Percentiles rank a stretch among this genome's conserved stretches.
phyloP scores from a whole-genome alignment of 30 jellyfish, hydroid and myxozoan genomes.

The Aurelia sp. region DNA sequence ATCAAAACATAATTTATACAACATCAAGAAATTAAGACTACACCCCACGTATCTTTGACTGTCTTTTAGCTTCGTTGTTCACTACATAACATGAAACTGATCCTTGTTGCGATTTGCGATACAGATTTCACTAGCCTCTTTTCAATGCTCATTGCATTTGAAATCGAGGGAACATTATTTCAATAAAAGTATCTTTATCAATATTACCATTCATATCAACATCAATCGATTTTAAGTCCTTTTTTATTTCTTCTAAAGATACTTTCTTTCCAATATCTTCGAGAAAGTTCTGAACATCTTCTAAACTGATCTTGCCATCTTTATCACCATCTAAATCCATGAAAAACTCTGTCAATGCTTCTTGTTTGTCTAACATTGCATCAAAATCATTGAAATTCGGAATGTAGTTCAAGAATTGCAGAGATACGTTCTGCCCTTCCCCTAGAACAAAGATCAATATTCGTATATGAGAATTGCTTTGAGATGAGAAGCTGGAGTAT shows the following conservation, averaged over 20 bases:
- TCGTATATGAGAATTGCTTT: not conserved
- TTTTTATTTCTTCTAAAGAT: constrained; percentile 60
- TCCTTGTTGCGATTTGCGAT: too few relatives aligned
- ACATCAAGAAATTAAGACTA: too few relatives aligned
- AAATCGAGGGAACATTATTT: constrained; percentile 89
- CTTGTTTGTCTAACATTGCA: constrained; percentile 90
- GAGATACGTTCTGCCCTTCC: constrained; percentile 55
- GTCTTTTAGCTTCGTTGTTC: too few relatives aligned
- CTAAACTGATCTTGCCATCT: constrained; percentile 62
- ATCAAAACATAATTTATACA: too few relatives aligned
- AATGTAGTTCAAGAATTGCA: constrained; percentile 72
- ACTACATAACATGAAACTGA: too few relatives aligned
- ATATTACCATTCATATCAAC: constrained; percentile 58
- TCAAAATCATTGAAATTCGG: constrained; percentile 87
- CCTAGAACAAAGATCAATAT: constrained; percentile 39
- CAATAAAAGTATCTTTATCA: constrained; percentile 86
- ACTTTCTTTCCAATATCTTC: constrained; percentile 86
- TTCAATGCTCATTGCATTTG: constrained; percentile 39
- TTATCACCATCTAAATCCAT: constrained; percentile 70
- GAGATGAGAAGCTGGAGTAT: too few relatives aligned
- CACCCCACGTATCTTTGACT: too few relatives aligned
- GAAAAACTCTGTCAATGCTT: constrained; percentile 76
- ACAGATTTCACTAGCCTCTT: not conserved
- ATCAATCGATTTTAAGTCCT: constrained; percentile 62
- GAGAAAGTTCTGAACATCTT: constrained; percentile 68